These are phyloP conservation scores for Uropetala carovei DNA, from an alignment of 2,888 invertebrate genomes.

Conservation along the genomic window DNA sequence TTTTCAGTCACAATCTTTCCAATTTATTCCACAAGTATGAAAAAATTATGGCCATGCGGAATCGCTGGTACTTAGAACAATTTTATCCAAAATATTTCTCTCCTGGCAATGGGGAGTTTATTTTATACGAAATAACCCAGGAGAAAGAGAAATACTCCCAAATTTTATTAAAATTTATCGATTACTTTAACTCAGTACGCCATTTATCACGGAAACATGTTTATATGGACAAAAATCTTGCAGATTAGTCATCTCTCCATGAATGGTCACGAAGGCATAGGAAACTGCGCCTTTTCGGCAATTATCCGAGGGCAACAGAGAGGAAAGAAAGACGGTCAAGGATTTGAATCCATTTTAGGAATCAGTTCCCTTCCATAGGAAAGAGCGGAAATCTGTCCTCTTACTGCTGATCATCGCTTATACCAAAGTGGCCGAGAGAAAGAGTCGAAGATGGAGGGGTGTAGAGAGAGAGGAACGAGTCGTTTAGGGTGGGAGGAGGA, in stretches of 20 bases:
- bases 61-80: no score
- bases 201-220: no score
- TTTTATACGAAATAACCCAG: no score
- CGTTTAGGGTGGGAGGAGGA: not conserved
- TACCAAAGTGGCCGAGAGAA: not conserved
- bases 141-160: no score
- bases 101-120: no score
- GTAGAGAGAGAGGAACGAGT: not conserved
- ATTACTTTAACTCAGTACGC: no score
- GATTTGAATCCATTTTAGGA: not conserved
- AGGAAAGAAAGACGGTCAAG: slow-evolving; percentile 18
- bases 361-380: not conserved
- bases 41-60: no score
- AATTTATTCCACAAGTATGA: no score
- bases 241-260: not conserved
- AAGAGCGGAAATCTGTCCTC: not conserved
- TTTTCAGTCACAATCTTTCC: no score
- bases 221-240: no score
- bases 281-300: not conserved
- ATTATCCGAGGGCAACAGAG: not conserved
- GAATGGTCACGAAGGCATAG: not conserved
- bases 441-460: not conserved
- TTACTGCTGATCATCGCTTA: not conserved
- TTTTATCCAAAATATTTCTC: no score
- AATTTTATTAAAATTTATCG: no score